A percentile compares a stretch with the other conserved stretches of the same genome.
These are phyloP conservation scores for Octopus bimaculoides DNA, from an alignment of 1,140 invertebrate genomes.

Conservation along the genomic window DNA sequence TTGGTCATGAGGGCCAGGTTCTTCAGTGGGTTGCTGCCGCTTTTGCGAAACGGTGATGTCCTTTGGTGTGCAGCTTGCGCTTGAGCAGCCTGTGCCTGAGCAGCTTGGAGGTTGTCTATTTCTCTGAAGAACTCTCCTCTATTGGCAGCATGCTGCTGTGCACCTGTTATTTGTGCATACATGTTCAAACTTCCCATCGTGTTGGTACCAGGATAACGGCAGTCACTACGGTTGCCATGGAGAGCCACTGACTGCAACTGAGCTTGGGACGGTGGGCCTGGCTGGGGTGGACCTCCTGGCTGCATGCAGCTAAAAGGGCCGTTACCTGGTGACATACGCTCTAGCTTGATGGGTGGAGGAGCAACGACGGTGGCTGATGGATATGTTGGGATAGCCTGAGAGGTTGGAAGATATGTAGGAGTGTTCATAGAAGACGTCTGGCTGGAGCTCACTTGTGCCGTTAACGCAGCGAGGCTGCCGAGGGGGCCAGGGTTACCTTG, in stretches of 20 bases:
- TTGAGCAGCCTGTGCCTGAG: not conserved
- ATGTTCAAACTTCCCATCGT: not conserved
- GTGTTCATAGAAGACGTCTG: not conserved
- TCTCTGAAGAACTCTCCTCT: not conserved
- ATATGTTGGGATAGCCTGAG: not conserved
- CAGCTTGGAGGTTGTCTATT: not conserved
- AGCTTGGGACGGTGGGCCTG: not conserved
- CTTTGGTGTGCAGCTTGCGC: not conserved
- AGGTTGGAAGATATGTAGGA: not conserved
- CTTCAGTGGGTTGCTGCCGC: not conserved
- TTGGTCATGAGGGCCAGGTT: conserved; percentile 1
- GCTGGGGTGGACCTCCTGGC: not conserved
- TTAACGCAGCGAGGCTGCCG: not conserved
- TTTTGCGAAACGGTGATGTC: not conserved
- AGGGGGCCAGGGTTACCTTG: not conserved
- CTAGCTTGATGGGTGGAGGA: not conserved
- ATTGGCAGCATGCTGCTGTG: not conserved
- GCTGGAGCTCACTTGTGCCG: conserved; percentile 2
- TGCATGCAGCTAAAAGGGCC: conserved; percentile 3
- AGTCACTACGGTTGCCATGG: conserved; percentile 5
- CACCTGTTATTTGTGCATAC: conserved; percentile 5
- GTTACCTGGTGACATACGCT: not conserved
- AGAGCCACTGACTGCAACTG: not conserved
- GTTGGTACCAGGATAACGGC: not conserved
- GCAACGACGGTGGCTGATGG: not conserved